These are phyloP conservation scores for Dryobota labecula DNA, from an alignment of 2,888 invertebrate species.

Conservation along the genomic window DNA sequence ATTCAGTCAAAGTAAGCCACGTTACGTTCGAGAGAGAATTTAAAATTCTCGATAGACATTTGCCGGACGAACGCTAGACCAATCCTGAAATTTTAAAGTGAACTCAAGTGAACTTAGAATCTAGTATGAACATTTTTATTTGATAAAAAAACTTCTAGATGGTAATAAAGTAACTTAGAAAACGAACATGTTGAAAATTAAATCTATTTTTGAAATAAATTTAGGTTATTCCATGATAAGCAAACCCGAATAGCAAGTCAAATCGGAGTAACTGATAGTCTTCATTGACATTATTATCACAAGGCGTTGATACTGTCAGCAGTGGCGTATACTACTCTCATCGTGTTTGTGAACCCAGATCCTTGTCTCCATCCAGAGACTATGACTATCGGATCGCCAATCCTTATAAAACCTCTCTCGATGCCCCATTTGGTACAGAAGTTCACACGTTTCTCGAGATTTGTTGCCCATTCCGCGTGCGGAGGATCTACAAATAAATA, in stretches of 20 bases:
- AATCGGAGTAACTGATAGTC: neutral
- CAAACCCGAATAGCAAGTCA: neutral
- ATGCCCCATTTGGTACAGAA: constrained; percentile 91
- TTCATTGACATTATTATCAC: constrained; percentile 9
- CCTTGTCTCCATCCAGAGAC: constrained; percentile 94
- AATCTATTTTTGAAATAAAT: neutral
- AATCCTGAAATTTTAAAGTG: constrained; percentile 67
- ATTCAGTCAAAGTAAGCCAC: constrained; percentile 66
- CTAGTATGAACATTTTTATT: constrained; percentile 28
- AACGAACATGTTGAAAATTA: constrained; percentile 6
- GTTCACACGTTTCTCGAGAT: constrained; percentile 91
- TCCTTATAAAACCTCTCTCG: constrained; percentile 91
- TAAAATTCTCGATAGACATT: constrained; percentile 71
- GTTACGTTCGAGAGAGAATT: constrained; percentile 64
- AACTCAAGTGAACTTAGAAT: constrained; percentile 40
- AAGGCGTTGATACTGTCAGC: constrained; percentile 64
- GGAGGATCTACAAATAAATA: constrained; percentile 76
- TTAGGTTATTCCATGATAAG: neutral
- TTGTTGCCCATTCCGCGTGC: constrained; percentile 89
- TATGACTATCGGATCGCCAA: constrained; percentile 93
- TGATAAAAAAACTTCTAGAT: neutral
- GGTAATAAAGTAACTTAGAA: constrained; percentile 8
- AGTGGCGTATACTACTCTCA: constrained; percentile 91
- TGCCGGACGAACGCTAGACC: constrained; percentile 60
- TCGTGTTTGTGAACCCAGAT: constrained; percentile 92